phyloP scores from a whole-genome alignment of 2,797 vertebrate species.

The Sebastes taczanowskii region DNA sequence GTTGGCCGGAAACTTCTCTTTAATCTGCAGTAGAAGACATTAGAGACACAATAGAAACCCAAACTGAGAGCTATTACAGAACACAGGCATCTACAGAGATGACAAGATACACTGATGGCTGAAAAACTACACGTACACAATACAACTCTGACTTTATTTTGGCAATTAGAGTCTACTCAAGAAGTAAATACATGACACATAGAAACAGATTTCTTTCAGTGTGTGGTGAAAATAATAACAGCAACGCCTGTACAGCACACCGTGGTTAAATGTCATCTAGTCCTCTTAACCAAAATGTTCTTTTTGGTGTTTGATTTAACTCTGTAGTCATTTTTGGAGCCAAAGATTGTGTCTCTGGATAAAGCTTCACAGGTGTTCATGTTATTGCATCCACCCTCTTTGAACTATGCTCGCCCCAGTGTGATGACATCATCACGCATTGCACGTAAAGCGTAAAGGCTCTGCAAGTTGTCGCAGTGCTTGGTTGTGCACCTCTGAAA shows the following conservation, averaged over 20 bases:
- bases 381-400: background rate
- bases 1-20: constrained; percentile 59
- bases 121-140: background rate
- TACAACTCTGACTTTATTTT: background rate
- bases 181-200: background rate
- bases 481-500: too few relatives aligned
- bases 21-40: constrained; percentile 60
- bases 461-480: too few relatives aligned
- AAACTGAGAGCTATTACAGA: background rate
- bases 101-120: background rate
- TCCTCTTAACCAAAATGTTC: background rate
- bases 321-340: background rate
- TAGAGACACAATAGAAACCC: background rate
- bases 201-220: background rate
- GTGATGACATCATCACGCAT: background rate
- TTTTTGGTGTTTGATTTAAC: background rate
- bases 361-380: background rate
- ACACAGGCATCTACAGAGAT: background rate
- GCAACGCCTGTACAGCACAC: background rate
- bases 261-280: background rate
- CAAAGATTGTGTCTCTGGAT: background rate
- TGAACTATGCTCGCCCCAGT: background rate
- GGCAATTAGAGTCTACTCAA: background rate
- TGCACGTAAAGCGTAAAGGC: too few relatives aligned
- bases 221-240: background rate